These are phyloP conservation scores for Lanius ludovicianus DNA, from an alignment of 2,113 vertebrate genomes.

Conservation along the genomic window DNA sequence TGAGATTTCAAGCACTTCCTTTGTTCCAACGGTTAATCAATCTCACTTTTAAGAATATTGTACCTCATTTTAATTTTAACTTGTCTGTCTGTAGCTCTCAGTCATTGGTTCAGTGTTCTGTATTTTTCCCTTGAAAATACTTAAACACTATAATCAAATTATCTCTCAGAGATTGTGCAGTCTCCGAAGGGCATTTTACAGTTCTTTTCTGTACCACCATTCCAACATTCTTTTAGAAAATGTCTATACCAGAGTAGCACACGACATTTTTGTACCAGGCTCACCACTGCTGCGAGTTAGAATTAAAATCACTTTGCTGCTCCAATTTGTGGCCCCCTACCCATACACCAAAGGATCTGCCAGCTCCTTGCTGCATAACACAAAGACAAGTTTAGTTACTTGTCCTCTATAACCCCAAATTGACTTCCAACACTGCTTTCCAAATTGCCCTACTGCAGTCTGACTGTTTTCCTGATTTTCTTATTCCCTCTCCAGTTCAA, in stretches of 20 bases:
- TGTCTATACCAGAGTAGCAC: background rate
- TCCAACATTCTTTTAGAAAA: slow-evolving; percentile 13
- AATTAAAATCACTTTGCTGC: slow-evolving; percentile 2
- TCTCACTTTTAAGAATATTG: slow-evolving; percentile 53
- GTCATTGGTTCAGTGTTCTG: slow-evolving; percentile 19
- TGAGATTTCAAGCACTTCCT: slow-evolving; percentile 29
- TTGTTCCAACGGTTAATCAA: slow-evolving; percentile 60
- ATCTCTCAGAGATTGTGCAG: slow-evolving; percentile 23
- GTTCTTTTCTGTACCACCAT: background rate
- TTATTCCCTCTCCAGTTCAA: background rate
- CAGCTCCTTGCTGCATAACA: background rate
- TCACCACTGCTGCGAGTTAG: background rate
- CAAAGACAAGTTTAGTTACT: background rate
- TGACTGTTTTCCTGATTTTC: background rate
- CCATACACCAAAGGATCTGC: background rate
- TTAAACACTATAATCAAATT: slow-evolving; percentile 46
- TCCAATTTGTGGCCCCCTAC: background rate
- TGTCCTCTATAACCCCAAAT: background rate
- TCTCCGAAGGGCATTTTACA: background rate
- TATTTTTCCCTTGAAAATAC: slow-evolving; percentile 55
- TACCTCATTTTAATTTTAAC: slow-evolving; percentile 60
- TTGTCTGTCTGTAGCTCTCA: slow-evolving; percentile 18
- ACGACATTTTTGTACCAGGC: background rate
- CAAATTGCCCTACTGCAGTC: background rate
- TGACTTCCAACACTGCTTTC: background rate